Evolutionary conservation across 2,888 invertebrate genomes (phyloP).

Genomic region (Willowsia nigromaculata): DNA sequence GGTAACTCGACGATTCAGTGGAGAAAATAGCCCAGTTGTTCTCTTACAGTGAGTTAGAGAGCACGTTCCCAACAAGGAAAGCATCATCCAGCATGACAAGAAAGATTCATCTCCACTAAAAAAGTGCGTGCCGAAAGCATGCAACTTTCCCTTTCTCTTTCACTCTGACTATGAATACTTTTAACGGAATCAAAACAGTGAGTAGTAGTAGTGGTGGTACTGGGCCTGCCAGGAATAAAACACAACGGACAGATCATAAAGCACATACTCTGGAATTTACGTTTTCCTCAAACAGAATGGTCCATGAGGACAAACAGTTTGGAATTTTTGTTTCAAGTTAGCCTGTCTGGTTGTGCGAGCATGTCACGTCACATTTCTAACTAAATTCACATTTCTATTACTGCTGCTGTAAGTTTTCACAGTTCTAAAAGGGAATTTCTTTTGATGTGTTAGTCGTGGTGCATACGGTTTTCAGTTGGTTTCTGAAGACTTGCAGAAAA

Average conservation of each 20-base stretch:
- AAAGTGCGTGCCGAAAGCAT: conserved; percentile 3
- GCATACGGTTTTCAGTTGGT: background rate
- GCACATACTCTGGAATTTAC: background rate
- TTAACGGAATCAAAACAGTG: background rate
- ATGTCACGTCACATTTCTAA: background rate
- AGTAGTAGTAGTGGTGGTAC: background rate
- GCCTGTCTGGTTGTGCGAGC: background rate
- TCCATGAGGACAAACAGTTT: background rate
- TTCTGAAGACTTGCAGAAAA: background rate
- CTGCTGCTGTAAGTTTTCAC: background rate
- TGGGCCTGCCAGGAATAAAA: background rate
- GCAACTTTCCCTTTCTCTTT: background rate
- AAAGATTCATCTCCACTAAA: background rate
- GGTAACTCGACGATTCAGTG: conserved; percentile 20
- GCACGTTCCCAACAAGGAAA: conserved; percentile 27
- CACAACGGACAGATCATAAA: background rate
- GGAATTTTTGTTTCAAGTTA: background rate
- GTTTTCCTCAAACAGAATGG: background rate
- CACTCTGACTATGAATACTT: background rate
- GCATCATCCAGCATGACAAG: background rate
- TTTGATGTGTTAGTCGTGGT: conserved; percentile 28
- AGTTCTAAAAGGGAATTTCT: background rate
- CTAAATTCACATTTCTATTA: background rate
- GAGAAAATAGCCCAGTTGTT: conserved; percentile 45
- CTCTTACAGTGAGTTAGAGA: conserved; percentile 31